Evolutionary conservation across 2,113 vertebrate species (phyloP).

Genomic region (Dasyornis broadbenti): DNA sequence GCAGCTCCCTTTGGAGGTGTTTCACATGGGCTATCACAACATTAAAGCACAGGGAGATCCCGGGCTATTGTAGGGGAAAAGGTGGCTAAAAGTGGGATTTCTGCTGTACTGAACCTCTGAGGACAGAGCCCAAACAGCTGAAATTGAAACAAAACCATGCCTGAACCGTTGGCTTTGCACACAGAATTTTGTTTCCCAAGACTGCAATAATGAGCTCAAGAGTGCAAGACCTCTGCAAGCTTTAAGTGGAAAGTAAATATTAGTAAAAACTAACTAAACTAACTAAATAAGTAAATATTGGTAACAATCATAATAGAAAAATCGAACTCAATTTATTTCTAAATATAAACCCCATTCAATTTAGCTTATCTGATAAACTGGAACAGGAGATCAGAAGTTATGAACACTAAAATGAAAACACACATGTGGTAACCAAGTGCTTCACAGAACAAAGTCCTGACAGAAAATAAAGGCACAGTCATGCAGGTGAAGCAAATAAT

Average conservation of each 20-base stretch:
- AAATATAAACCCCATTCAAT: background rate
- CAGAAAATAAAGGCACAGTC: background rate
- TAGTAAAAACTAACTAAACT: background rate
- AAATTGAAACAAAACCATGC: background rate
- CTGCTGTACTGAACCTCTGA: background rate
- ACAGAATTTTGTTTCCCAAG: background rate
- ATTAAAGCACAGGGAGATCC: background rate
- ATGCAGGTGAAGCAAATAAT: background rate
- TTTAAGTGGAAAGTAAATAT: background rate
- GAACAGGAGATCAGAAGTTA: background rate
- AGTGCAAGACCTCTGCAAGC: background rate
- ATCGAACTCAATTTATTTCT: background rate
- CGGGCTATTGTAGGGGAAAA: background rate
- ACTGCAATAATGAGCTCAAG: background rate
- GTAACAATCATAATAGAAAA: background rate
- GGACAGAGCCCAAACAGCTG: background rate
- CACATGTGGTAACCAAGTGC: background rate
- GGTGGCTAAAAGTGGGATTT: background rate
- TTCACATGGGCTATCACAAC: background rate
- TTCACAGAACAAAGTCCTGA: background rate
- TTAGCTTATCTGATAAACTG: background rate
- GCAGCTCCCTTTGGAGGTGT: background rate
- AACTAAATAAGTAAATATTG: background rate
- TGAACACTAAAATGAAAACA: background rate
- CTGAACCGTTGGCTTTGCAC: rapidly evolving